These are phyloP conservation scores for Oryzias javanicus DNA, from an alignment of 2,113 vertebrate species.

Conservation along the genomic window DNA sequence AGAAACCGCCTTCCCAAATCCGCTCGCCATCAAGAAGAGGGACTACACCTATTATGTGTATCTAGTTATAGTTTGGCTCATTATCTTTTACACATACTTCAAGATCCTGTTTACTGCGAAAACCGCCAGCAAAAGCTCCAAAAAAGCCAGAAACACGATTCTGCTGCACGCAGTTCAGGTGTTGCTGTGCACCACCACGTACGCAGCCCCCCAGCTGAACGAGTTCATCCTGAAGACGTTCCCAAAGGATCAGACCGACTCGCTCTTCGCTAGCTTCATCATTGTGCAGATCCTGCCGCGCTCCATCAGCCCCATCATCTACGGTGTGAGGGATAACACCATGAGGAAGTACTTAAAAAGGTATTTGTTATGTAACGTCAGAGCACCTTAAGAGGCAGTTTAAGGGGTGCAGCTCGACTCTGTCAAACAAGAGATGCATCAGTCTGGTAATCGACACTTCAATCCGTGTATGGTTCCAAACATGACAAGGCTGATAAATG, in stretches of 20 bases:
- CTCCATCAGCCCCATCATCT: constrained; percentile 71
- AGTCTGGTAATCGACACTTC: no score
- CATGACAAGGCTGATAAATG: no score
- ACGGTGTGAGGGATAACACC: constrained; percentile 69
- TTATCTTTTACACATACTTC: constrained; percentile 58
- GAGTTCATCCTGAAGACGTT: constrained; percentile 15
- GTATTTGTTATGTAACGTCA: constrained; percentile 40
- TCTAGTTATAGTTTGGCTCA: constrained; percentile 56
- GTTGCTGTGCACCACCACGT: constrained; percentile 66
- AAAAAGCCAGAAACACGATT: constrained; percentile 71
- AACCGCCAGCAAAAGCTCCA: constrained; percentile 40
- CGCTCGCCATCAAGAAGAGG: constrained; percentile 49
- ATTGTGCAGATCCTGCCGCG: constrained; percentile 65
- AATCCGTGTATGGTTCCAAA: no score
- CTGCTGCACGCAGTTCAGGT: constrained; percentile 69
- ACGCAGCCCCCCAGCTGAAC: constrained; percentile 27
- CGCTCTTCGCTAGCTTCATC: constrained; percentile 53
- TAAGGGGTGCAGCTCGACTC: background rate
- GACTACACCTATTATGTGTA: constrained; percentile 35
- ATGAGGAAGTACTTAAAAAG: constrained; percentile 61
- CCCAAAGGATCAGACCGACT: constrained; percentile 34
- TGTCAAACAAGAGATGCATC: background rate
- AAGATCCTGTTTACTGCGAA: constrained; percentile 58
- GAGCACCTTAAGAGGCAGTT: background rate
- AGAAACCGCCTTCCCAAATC: constrained; percentile 34